Conservation (phyloP, 2,113 vertebrate genomes). For the Solea senegalensis region DNA sequence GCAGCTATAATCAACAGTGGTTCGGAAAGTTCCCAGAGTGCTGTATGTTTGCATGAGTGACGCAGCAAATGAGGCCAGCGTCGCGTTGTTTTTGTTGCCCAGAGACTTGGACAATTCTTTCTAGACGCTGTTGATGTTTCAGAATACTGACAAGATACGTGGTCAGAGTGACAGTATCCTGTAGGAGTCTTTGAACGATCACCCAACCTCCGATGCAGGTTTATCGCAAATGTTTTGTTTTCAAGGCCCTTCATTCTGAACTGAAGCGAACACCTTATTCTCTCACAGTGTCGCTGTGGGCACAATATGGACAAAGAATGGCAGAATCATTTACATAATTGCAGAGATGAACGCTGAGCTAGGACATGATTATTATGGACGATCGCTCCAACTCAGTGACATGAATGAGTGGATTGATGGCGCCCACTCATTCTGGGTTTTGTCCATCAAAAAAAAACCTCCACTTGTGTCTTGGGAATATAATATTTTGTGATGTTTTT, state of each 20-base stretch:
- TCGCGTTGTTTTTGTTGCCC: not conserved
- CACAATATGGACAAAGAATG: not conserved
- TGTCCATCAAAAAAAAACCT: not conserved
- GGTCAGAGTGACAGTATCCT: not conserved
- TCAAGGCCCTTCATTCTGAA: not conserved
- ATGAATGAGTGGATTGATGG: not conserved
- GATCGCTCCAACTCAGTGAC: not conserved
- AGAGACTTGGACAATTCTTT: too few relatives aligned
- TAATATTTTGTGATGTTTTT: not conserved
- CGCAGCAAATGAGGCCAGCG: not conserved
- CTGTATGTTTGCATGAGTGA: slow-evolving; percentile 7
- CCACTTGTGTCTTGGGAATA: not conserved
- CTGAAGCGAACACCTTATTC: not conserved
- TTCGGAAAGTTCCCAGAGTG: slow-evolving; percentile 1
- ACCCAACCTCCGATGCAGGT: not conserved
- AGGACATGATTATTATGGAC: not conserved
- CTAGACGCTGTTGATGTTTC: too few relatives aligned
- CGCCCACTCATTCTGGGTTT: not conserved
- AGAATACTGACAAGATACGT: not conserved
- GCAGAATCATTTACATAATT: slow-evolving; percentile 2
- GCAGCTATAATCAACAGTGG: slow-evolving; percentile 16
- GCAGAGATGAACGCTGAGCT: not conserved
- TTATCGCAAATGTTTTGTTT: not conserved
- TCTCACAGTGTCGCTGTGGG: not conserved
- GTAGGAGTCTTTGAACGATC: not conserved